A percentile compares a stretch with the other conserved stretches of the same genome.
Conservation (phyloP, 1,140 invertebrate species). For the Drosophila funebris region DNA sequence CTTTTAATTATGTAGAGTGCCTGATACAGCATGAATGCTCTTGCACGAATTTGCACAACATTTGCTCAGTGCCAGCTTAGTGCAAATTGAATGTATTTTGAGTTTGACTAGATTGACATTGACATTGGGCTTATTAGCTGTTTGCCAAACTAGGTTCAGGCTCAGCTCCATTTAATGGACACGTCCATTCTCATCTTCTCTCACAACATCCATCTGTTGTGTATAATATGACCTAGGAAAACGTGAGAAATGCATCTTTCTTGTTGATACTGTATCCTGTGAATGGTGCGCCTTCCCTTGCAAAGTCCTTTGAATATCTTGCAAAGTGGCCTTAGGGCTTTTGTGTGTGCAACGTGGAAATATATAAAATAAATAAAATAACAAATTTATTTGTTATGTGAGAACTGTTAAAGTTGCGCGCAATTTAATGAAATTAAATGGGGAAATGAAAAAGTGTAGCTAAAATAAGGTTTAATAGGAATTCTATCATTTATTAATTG, state of each 20-base stretch:
- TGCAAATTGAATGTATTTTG: constrained; percentile 30
- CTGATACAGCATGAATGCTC: constrained; percentile 18
- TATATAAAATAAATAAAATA: constrained; percentile 4
- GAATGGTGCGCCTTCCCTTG: background rate
- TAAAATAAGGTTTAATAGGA: too few relatives aligned
- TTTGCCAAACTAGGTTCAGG: constrained; percentile 1
- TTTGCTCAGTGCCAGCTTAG: constrained; percentile 5
- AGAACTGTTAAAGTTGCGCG: constrained; percentile 10
- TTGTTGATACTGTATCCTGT: background rate
- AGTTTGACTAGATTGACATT: constrained; percentile 5
- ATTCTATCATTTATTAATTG: too few relatives aligned
- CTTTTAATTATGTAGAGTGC: constrained; percentile 61
- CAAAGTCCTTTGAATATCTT: constrained; percentile 33
- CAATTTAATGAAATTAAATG: too few relatives aligned
- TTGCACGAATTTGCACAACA: background rate
- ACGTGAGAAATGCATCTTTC: constrained; percentile 3
- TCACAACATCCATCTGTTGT: background rate
- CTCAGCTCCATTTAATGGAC: constrained; percentile 3
- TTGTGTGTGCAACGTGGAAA: background rate
- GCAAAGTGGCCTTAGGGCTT: constrained; percentile 11
- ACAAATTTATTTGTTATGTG: constrained; percentile 1
- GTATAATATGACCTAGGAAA: background rate
- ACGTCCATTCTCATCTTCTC: too few relatives aligned
- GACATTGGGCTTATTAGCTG: constrained; percentile 26
- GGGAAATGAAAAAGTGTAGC: too few relatives aligned